Base-by-base conservation (phyloP, 2,113 vertebrate species). In the Hyperoodon ampullatus region DNA sequence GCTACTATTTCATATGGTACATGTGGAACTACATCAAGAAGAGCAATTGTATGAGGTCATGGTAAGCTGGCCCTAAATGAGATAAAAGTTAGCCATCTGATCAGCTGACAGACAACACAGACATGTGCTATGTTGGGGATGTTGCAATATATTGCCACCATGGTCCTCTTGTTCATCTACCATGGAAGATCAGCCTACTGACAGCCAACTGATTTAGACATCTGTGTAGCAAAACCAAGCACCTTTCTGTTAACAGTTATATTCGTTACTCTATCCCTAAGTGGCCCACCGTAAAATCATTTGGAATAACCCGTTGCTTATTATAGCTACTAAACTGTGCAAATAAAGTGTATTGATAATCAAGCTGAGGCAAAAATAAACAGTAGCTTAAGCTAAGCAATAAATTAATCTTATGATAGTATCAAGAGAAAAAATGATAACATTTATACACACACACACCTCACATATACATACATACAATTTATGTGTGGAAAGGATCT, bases 331-430 rank as follows among this genome's bases (percentile, higher is more conserved):
- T 74, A 86, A 82, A 81, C 10, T 60, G 7, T 44, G 2, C 5
- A 93, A 95, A 95, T 96, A 77, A 90, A 66, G 33, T 28, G 35
- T 75, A 42, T 28, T 81, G 26, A 85, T 13, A 89, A 70, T 93
- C n/a, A 94, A 74, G 16, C 61, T 85, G 35, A 91, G 30, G 28
- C 81, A 80, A 89, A 97, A 93, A 94, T 30, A 95, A 93, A 86
- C 30, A 80, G 23, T 55, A 88, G 35, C 44, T 78, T 88, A 42
- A 84, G 47, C 42, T 92, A 93, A 94, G 39, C 30, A 81, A 91
- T 75, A 88, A 58, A 95, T 21, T 84, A n/a, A n/a, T 70, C 42
- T 88, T 83, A 75, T 3, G 15, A 83, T 2, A 94, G 33, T 88
- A 3, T 44, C 11, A 35, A 93, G 75, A 93, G 9, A 66, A 91